Percentiles rank a stretch among this genome's conserved stretches.
Evolutionary conservation across 2,797 vertebrate genomes (phyloP).

Genomic region (Cottoperca gobio): DNA sequence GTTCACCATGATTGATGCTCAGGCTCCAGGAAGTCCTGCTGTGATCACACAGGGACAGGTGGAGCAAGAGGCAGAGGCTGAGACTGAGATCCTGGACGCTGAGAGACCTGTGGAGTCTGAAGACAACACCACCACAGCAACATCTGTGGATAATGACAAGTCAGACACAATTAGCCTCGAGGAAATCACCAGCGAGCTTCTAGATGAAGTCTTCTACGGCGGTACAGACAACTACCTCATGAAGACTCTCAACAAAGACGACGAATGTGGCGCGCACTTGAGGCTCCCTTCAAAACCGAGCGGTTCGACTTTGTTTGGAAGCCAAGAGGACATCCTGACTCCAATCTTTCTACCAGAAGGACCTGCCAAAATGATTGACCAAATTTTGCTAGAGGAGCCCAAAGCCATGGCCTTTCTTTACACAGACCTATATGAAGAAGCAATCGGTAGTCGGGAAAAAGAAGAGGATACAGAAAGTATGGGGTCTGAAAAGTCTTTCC

Average conservation of each 20-base stretch:
- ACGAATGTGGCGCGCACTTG: slow-evolving; percentile 22
- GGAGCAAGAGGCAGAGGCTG: slow-evolving; percentile 37
- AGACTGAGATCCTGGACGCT: slow-evolving; percentile 4
- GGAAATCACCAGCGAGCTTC: slow-evolving; percentile 81
- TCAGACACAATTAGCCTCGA: slow-evolving; percentile 69
- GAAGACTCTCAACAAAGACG: slow-evolving; percentile 52
- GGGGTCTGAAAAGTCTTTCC: slow-evolving; percentile 89
- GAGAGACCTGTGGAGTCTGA: neutral
- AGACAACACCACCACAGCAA: neutral
- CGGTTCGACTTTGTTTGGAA: slow-evolving; percentile 88
- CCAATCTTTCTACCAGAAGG: slow-evolving; percentile 89
- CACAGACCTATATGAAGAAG: slow-evolving; percentile 92
- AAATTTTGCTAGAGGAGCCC: slow-evolving; percentile 90
- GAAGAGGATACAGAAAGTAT: slow-evolving; percentile 89
- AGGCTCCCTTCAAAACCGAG: slow-evolving; percentile 78
- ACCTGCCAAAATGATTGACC: slow-evolving; percentile 87
- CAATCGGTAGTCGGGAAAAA: slow-evolving; percentile 82
- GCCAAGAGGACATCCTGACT: slow-evolving; percentile 88
- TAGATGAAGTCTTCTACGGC: slow-evolving; percentile 92
- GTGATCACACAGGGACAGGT: slow-evolving; percentile 62
- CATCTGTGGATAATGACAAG: slow-evolving; percentile 44
- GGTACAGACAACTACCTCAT: slow-evolving; percentile 47
- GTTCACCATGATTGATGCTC: slow-evolving; percentile 88
- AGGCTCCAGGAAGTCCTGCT: slow-evolving; percentile 78
- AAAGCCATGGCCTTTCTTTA: slow-evolving; percentile 93